Evolutionary conservation across 2,797 vertebrate genomes (phyloP).

Genomic region (Gambelia wislizenii): DNA sequence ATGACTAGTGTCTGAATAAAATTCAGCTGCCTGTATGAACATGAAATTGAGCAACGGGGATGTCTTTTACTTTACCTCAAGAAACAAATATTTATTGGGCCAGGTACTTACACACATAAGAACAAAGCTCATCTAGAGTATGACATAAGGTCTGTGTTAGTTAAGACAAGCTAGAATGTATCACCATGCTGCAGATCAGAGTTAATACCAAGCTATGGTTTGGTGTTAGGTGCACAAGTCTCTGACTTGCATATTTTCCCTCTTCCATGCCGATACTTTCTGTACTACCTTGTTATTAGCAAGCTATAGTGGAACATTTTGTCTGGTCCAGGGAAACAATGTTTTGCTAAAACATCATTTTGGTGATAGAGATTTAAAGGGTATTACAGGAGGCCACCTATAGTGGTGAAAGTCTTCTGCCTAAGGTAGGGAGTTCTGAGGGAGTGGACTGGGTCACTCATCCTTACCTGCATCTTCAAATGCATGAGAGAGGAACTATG

Average conservation of each 20-base stretch:
- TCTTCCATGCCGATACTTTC: neutral
- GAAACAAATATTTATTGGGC: neutral
- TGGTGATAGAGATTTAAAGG: neutral
- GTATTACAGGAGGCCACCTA: neutral
- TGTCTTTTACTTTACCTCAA: too few species aligned
- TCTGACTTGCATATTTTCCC: neutral
- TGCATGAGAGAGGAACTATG: neutral
- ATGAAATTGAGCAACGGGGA: neutral
- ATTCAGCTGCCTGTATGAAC: neutral
- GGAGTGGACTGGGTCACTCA: neutral
- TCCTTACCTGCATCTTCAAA: neutral
- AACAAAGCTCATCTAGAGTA: neutral
- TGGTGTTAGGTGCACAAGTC: neutral
- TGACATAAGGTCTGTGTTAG: neutral
- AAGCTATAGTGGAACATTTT: neutral
- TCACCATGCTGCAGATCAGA: neutral
- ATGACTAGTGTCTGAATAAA: neutral
- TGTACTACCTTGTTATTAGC: neutral
- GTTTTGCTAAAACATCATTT: neutral
- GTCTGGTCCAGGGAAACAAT: neutral
- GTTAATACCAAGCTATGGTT: neutral
- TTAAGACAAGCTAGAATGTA: neutral
- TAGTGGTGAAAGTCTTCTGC: neutral
- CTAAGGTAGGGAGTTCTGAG: neutral
- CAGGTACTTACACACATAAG: neutral